Conservation (phyloP, 2,797 vertebrate genomes). For the Alectoris magna region DNA sequence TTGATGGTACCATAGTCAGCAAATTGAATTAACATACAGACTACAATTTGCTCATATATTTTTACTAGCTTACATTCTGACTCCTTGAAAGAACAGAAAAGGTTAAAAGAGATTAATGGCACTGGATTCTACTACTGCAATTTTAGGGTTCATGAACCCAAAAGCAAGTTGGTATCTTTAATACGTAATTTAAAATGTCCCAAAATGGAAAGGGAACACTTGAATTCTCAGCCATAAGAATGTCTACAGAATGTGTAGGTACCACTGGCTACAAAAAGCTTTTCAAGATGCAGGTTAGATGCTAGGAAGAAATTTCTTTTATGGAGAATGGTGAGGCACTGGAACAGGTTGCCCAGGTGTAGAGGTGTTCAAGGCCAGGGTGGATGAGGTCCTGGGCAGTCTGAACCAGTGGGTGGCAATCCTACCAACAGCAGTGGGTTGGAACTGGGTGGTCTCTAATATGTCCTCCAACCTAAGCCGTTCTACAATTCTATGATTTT, state of each 20-base stretch:
- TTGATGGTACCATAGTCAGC: no score
- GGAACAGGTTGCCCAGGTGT: no score
- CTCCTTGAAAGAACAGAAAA: background rate
- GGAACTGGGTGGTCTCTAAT: no score
- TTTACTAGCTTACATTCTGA: background rate
- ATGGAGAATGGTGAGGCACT: no score
- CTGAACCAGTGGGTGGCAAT: no score
- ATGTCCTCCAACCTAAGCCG: no score
- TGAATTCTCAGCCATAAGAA: background rate
- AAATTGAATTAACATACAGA: fast-evolving
- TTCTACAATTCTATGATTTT: no score
- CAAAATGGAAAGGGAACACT: background rate
- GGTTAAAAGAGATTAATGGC: background rate
- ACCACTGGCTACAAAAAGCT: background rate
- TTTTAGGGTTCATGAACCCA: background rate
- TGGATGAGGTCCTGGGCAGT: no score
- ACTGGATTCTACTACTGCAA: background rate
- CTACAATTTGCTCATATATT: background rate
- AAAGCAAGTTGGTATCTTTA: background rate
- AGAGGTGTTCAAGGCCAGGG: no score
- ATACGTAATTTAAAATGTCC: background rate
- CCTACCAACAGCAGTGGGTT: no score
- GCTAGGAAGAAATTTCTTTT: no score
- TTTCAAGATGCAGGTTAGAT: background rate
- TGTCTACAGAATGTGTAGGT: background rate